phyloP scores from a whole-genome alignment of 92 coral and sea anemone species.

The Diadumene lineata region DNA sequence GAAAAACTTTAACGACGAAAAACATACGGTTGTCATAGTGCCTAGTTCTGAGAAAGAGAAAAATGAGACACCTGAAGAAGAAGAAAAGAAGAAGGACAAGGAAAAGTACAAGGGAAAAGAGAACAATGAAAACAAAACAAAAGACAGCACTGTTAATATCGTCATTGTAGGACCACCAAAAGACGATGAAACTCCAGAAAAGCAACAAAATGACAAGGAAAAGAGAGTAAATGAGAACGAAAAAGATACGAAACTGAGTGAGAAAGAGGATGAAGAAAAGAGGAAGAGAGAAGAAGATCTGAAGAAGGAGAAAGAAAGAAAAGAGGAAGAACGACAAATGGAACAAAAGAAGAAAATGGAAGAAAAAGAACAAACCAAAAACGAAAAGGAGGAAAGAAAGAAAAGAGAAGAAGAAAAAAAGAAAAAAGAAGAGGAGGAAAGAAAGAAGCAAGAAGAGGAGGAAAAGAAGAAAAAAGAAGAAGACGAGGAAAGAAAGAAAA shows the following conservation, averaged over 20 bases:
- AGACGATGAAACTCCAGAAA: neutral
- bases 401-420: neutral
- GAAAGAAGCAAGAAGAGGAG: neutral
- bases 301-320: neutral
- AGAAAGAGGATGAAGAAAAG: neutral
- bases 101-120: neutral
- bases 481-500: no score
- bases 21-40: neutral
- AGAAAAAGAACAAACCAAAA: neutral
- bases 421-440: neutral
- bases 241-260: neutral
- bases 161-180: constrained; percentile 4
- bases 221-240: neutral
- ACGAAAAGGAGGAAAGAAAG: neutral
- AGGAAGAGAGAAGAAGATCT: neutral
- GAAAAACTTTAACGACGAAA: neutral
- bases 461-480: neutral
- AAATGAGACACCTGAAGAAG: constrained; percentile 19
- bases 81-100: constrained; percentile 6
- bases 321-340: neutral
- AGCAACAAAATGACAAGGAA: neutral
- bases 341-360: neutral
- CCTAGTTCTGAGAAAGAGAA: neutral
- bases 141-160: constrained; percentile 2
- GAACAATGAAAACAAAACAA: neutral